Evolutionary conservation across 2,888 invertebrate species (phyloP).

Genomic region (Platycnemis pennipes): DNA sequence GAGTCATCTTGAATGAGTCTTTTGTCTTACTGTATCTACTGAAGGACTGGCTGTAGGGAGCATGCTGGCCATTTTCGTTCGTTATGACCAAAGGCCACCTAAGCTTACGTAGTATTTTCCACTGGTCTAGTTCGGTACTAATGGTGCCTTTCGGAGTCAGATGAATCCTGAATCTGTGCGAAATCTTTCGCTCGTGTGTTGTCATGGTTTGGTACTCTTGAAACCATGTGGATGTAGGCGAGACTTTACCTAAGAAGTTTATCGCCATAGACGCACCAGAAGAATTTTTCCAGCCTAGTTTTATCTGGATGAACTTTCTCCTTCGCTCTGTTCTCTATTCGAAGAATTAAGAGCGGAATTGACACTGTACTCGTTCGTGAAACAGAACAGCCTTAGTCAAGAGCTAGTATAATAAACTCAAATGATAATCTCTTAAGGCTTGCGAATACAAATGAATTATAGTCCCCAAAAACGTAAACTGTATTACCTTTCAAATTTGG

Average conservation of each 20-base stretch:
- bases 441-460: no score
- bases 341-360: not conserved
- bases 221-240: not conserved
- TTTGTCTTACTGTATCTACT: not conserved
- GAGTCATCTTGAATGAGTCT: not conserved
- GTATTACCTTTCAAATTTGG: no score
- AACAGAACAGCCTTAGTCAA: not conserved
- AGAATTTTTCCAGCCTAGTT: conserved; percentile 3
- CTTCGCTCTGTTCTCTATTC: not conserved
- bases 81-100: not conserved
- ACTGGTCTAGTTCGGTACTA: not conserved
- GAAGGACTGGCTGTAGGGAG: not conserved
- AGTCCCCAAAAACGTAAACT: no score
- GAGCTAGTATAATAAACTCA: no score
- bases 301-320: conserved; percentile 20
- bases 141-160: not conserved
- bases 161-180: not conserved
- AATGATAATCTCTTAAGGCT: no score
- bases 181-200: not conserved
- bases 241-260: not conserved
- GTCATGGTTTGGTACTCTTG: not conserved
- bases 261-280: not conserved
- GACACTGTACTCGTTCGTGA: not conserved
- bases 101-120: not conserved
- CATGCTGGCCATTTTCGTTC: not conserved